phyloP scores from a whole-genome alignment of 2,113 vertebrate species.

The Gopherus flavomarginatus region DNA sequence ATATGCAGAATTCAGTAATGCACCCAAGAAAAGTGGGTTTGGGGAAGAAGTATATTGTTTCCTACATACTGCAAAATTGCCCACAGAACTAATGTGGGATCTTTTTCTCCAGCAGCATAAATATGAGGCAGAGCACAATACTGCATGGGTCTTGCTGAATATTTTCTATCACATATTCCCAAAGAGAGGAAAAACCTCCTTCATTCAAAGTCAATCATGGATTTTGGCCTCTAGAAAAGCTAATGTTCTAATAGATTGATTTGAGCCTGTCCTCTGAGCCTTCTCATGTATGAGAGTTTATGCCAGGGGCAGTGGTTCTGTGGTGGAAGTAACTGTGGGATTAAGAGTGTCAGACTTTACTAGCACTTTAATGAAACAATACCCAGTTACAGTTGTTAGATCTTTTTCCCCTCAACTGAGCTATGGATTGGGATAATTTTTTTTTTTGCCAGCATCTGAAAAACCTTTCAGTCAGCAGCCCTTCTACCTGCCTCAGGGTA shows the following conservation, averaged over 20 bases:
- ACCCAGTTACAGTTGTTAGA: constrained; percentile 32
- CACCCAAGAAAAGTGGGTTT: background rate
- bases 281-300: background rate
- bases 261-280: background rate
- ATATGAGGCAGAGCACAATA: background rate
- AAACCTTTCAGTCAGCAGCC: constrained; percentile 53
- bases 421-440: constrained; percentile 38
- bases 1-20: background rate
- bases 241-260: background rate
- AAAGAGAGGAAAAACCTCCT: background rate
- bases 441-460: constrained; percentile 35
- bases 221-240: background rate
- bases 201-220: background rate
- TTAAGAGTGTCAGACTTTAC: constrained; percentile 34
- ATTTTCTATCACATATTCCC: background rate
- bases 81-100: background rate
- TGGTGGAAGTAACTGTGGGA: background rate
- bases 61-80: background rate
- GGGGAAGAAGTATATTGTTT: background rate
- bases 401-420: constrained; percentile 55
- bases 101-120: background rate
- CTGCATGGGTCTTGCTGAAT: background rate
- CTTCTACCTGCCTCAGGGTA: constrained; percentile 23
- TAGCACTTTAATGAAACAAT: constrained; percentile 52
- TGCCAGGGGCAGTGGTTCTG: background rate